A percentile compares a stretch with the other conserved stretches of the same genome.
phyloP scores from a whole-genome alignment of 1,140 invertebrate species.

The Acromyrmex heyeri region DNA sequence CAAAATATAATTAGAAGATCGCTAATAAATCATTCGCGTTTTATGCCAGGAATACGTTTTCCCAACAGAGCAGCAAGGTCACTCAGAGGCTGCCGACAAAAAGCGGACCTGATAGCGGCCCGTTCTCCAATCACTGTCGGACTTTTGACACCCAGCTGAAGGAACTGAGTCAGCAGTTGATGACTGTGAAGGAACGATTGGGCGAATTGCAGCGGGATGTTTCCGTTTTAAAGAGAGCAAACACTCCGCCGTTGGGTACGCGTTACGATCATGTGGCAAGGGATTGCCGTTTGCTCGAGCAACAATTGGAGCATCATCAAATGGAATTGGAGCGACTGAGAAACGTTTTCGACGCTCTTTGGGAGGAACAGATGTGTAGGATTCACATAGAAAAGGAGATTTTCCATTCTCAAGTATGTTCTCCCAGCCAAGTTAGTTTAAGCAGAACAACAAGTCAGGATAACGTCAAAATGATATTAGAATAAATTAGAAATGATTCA shows the following conservation, averaged over 20 bases:
- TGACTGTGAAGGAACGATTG: slow-evolving; percentile 89
- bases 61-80: slow-evolving; percentile 76
- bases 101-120: slow-evolving; percentile 82
- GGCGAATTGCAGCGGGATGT: slow-evolving; percentile 89
- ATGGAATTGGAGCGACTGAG: slow-evolving; percentile 89
- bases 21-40: background rate
- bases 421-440: too few species aligned
- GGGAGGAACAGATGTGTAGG: slow-evolving; percentile 91
- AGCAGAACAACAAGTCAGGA: too few species aligned
- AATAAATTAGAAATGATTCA: too few species aligned
- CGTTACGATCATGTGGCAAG: slow-evolving; percentile 88
- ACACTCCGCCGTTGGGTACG: slow-evolving; percentile 87
- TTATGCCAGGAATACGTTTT: slow-evolving; percentile 58
- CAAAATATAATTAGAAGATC: background rate
- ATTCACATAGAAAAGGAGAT: slow-evolving; percentile 91
- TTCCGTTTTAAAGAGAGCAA: slow-evolving; percentile 87
- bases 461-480: too few species aligned
- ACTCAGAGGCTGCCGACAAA: slow-evolving; percentile 78
- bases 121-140: slow-evolving; percentile 90
- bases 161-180: slow-evolving; percentile 89
- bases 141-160: slow-evolving; percentile 89
- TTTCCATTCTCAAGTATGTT: slow-evolving; percentile 88
- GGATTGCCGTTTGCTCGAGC: slow-evolving; percentile 89
- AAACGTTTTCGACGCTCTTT: slow-evolving; percentile 89
- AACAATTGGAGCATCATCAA: slow-evolving; percentile 89